phyloP scores from a whole-genome alignment of 2,797 vertebrate genomes.

The Allochrocebus solatus region DNA sequence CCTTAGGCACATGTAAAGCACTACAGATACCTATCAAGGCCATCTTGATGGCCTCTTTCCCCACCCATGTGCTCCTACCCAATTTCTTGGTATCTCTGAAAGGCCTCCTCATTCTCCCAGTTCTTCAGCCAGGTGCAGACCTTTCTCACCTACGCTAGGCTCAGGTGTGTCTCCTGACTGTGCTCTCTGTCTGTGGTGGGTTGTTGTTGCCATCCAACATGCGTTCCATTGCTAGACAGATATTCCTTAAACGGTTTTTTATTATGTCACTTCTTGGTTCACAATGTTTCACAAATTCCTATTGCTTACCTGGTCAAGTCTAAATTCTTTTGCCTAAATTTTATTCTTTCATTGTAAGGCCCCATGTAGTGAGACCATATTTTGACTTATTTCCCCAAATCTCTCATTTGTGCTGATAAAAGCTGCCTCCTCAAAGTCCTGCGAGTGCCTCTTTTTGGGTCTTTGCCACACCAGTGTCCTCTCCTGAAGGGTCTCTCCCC shows the following conservation, averaged over 20 bases:
- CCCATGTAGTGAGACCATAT: background rate
- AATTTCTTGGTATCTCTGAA: background rate
- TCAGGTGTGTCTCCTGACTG: too few species aligned
- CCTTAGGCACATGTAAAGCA: background rate
- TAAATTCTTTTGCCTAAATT: slow-evolving; percentile 19
- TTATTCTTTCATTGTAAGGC: background rate
- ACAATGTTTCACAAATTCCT: background rate
- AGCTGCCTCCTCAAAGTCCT: background rate
- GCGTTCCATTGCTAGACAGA: background rate
- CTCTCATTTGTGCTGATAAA: background rate
- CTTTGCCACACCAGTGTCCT: background rate
- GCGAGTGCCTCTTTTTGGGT: background rate
- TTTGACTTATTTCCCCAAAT: background rate
- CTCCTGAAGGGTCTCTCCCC: background rate
- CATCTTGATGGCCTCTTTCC: background rate
- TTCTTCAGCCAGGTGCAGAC: background rate
- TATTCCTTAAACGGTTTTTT: background rate
- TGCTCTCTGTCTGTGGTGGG: background rate
- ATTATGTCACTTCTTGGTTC: background rate
- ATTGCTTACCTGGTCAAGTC: background rate
- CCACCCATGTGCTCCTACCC: background rate
- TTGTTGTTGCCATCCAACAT: background rate
- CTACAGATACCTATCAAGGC: background rate
- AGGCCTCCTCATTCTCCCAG: background rate
- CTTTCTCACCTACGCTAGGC: background rate